Base-by-base conservation (phyloP, 2,113 vertebrate species). In the Colossoma macropomum region DNA sequence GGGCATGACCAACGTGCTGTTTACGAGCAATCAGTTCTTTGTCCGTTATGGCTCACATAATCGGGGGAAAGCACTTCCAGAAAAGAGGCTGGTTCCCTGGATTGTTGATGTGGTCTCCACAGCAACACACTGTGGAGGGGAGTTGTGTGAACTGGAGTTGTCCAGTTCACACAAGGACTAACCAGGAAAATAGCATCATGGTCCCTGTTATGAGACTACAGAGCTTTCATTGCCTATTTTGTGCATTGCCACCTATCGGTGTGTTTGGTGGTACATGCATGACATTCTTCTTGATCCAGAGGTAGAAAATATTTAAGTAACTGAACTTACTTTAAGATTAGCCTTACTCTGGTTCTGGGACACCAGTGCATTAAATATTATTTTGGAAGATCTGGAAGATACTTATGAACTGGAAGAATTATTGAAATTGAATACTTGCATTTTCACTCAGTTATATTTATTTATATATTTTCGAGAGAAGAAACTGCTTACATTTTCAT, bases 31-130 rank as follows among this genome's bases (percentile, higher is more conserved):
- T 25, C 68, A 45, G 23, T 21, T 45, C 68, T 13, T 38, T 41
- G 68, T n/a, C 68, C n/a, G 7, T 25, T n/a, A 45, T 13, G 16
- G 68, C 23, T 23, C 68, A 15, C 21, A 45, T 13, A 41, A 45
- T 45, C 34, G 25, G 38, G 34, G 34, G 68, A 71, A 45, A 1
- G 66, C 32, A 45, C 68, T 41, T 12, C n/a, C 21, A 71, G 34
- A 45, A 45, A 30, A 45, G 38, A 9, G 38, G 38, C 32, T 3
- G 38, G 21, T 23, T 71, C 34, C 3, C 68, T 34, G 34, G 3
- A 45, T 41, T 71, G 68, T 41, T 71, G 68, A 11, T 69, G 66
- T 5, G 17, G 66, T 69, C 32, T 69, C 66, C 34, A 69, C 34
- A 41, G 68, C 68, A 71, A 71, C 68, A 6, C 34, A 12, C 32